A percentile compares a stretch with the other conserved stretches of the same genome.
phyloP scores from a whole-genome alignment of 2,113 vertebrate genomes.

The Lampris incognitus region DNA sequence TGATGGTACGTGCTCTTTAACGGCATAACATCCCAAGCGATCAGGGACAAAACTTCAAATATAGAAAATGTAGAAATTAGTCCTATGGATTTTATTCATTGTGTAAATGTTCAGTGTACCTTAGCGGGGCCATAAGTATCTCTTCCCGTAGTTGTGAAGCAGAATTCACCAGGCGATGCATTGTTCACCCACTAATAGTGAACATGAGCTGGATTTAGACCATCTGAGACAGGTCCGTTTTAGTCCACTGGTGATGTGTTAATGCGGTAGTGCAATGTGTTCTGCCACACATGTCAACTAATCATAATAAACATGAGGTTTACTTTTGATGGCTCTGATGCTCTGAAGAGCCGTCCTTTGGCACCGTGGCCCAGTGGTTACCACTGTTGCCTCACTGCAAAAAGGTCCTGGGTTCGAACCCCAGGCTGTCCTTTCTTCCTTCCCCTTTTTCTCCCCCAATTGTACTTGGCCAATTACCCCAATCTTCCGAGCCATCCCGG shows the following conservation, averaged over 20 bases:
- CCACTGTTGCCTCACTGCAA: no score
- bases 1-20: neutral
- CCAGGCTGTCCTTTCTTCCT: no score
- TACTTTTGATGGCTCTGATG: constrained; percentile 49
- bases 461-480: no score
- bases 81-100: neutral
- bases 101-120: constrained; percentile 27
- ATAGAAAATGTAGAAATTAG: neutral
- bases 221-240: no score
- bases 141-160: neutral
- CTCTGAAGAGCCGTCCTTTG: neutral
- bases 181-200: no score
- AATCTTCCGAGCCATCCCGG: no score
- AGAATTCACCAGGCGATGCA: no score
- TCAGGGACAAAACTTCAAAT: constrained; percentile 34
- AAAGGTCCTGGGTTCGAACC: no score
- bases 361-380: no score
- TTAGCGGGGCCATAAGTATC: constrained; percentile 16
- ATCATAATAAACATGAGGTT: constrained; percentile 42
- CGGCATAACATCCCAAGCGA: constrained; percentile 39
- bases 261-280: constrained; percentile 6
- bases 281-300: constrained; percentile 48
- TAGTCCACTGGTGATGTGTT: no score
- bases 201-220: no score
- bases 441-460: no score